phyloP scores from a whole-genome alignment of 2,888 invertebrate genomes.

The Lissocephala sabroskyi region DNA sequence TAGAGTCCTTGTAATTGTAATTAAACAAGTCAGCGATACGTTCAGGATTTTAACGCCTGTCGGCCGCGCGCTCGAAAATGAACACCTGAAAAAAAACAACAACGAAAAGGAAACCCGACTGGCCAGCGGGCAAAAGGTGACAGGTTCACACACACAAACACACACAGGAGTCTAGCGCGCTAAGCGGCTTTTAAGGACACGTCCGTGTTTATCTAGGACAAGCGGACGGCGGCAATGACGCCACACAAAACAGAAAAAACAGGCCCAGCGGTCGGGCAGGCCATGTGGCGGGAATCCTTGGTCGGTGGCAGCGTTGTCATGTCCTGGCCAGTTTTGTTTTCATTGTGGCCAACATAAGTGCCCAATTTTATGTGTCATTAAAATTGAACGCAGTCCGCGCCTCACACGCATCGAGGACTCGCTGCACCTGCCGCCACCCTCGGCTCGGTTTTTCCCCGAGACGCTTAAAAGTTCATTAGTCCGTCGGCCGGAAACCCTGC shows the following conservation, averaged over 20 bases:
- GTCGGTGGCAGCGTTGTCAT: constrained; percentile 45
- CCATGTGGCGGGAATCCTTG: constrained; percentile 4
- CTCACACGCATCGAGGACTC: constrained; percentile 4
- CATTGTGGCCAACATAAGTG: constrained; percentile 61
- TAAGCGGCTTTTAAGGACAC: constrained; percentile 63
- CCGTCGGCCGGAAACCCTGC: constrained; percentile 50
- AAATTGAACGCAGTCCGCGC: constrained; percentile 47
- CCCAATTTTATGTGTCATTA: constrained; percentile 68
- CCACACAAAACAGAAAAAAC: constrained; percentile 49
- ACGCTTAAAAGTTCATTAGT: constrained; percentile 60
- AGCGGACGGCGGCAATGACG: constrained; percentile 41
- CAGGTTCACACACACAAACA: constrained; percentile 61
- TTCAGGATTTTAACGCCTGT: constrained; percentile 63
- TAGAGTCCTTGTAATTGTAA: constrained; percentile 56
- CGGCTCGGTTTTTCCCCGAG: constrained; percentile 6
- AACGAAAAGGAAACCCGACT: background rate
- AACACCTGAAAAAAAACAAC: constrained; percentile 22
- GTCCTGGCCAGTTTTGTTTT: constrained; percentile 63
- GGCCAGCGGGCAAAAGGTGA: constrained; percentile 21
- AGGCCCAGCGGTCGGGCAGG: constrained; percentile 2
- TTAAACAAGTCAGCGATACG: constrained; percentile 65
- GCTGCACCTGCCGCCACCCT: background rate
- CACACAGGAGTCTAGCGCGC: constrained; percentile 31
- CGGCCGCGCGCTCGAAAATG: constrained; percentile 32
- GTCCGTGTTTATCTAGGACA: constrained; percentile 52